Evolutionary conservation across 2,888 invertebrate genomes (phyloP), one percentile per base, ranked within the genome.

Genomic region (Monochamus alternatus): DNA sequence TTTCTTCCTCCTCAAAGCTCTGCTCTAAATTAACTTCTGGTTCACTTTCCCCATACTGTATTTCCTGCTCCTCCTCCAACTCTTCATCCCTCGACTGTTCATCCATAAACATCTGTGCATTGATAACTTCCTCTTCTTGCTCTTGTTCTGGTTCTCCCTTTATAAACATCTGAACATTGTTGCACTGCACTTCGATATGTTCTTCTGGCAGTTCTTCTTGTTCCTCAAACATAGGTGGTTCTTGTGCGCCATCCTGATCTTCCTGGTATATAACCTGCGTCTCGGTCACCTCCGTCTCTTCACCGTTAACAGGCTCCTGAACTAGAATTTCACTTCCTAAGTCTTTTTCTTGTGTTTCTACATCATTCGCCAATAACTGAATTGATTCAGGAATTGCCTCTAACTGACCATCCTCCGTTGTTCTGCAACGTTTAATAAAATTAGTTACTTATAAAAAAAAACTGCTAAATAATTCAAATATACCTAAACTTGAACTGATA

Each of bases 401-500:
- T 44, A 88, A 83, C 70, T 88, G 86, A 7, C 89, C 89, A 76
- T 88, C 85, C 3, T 84, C 86, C 74, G 86, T 88, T 83, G 86
- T 84, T 72, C 89, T 89, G 76, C 68, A 81, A 81, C 22, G 66
- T 77, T 51, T 72, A 74, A 70, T 43, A 59, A n/a, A 43, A 8
- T 64, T 60, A 43, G 52, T 10, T 68, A 32, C 31, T 31, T 31
- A 31, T 44, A 59, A 60, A 60, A 65, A 38, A 43, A 63, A 55
- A 58, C 32, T 31, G 31, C 8, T 31, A 65, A 47, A 12, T 47
- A 38, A 38, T 43, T 10, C 38, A 62, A 38, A 38, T 71, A 77
- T 82, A 89, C 89, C 87, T 84, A 72, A 89, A 86, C 82, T 88
- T 86, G 81, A 88, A 89, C 74, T 89, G 88, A 78, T 87, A 88